A percentile compares a stretch with the other conserved stretches of the same genome.
phyloP scores from a whole-genome alignment of 2,888 invertebrate genomes.

The Temnothorax ravouxi region DNA sequence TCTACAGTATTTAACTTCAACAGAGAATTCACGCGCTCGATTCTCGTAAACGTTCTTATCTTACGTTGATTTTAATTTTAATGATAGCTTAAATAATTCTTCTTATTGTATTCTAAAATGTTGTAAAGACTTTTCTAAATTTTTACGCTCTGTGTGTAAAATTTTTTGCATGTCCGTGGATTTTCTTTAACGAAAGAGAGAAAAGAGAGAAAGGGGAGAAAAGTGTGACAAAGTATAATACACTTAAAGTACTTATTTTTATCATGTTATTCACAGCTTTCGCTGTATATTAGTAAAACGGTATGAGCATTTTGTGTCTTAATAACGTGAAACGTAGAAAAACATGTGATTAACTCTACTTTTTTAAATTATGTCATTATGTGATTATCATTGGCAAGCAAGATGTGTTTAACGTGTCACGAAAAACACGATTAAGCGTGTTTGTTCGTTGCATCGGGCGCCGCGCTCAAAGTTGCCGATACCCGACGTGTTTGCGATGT shows the following conservation, averaged over 20 bases:
- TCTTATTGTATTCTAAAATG: constrained; percentile 2
- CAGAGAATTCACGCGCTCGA: not conserved
- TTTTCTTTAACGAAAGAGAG: not conserved
- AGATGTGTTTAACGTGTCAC: constrained; percentile 14
- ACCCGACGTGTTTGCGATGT: constrained; percentile 15
- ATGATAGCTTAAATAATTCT: not conserved
- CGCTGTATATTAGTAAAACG: not conserved
- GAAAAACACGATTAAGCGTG: constrained; percentile 27
- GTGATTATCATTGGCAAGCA: not conserved
- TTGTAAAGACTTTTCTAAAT: not conserved
- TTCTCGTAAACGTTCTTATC: not conserved
- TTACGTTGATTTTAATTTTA: not conserved
- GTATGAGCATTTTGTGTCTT: not conserved
- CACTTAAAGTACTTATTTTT: not conserved
- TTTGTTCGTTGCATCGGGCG: not conserved
- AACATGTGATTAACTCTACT: not conserved
- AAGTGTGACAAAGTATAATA: not conserved
- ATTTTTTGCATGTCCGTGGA: not conserved
- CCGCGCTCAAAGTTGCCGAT: not conserved
- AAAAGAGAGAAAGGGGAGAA: not conserved
- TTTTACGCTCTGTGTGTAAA: not conserved
- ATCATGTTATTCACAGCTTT: not conserved
- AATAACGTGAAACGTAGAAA: not conserved
- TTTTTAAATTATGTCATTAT: not conserved
- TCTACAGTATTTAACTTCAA: not conserved